Percentiles rank a stretch among this genome's conserved stretches.
These are phyloP conservation scores for Nannoperca australis DNA, from an alignment of 2,797 vertebrate species.

Conservation along the genomic window DNA sequence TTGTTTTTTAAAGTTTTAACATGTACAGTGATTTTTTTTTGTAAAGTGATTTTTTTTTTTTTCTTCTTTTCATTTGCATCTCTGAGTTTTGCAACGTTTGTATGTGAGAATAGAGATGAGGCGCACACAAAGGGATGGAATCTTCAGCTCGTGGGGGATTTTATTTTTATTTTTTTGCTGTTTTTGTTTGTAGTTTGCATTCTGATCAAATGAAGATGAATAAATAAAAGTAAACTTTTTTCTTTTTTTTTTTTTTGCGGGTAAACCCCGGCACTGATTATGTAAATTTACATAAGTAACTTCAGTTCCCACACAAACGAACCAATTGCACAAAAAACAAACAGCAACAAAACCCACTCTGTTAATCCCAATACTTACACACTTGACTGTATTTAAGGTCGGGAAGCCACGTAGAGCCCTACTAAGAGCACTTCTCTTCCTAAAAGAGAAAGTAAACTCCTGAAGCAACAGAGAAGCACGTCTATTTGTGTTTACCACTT, in stretches of 20 bases:
- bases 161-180: not conserved
- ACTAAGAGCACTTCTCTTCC: slow-evolving; percentile 3
- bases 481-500: slow-evolving; percentile 60
- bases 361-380: slow-evolving; percentile 9
- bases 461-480: slow-evolving; percentile 19
- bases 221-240: too few relatives aligned
- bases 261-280: slow-evolving; percentile 37
- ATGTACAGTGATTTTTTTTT: slow-evolving; percentile 10
- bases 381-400: slow-evolving; percentile 13
- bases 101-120: slow-evolving; percentile 25
- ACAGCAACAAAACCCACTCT: slow-evolving; percentile 7
- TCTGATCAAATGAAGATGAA: slow-evolving; percentile 50
- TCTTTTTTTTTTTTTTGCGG: not conserved
- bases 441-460: not conserved
- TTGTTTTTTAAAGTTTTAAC: slow-evolving; percentile 34
- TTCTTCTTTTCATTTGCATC: slow-evolving; percentile 34
- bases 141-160: not conserved
- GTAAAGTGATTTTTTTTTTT: slow-evolving; percentile 1
- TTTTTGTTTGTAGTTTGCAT: slow-evolving; percentile 20
- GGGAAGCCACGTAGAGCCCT: slow-evolving; percentile 13
- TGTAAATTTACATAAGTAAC: not conserved
- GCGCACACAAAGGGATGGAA: slow-evolving; percentile 55
- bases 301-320: slow-evolving; percentile 14
- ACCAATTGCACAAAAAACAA: slow-evolving; percentile 23
- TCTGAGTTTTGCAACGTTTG: slow-evolving; percentile 43